A percentile compares a stretch with the other conserved stretches of the same genome.
Conservation (phyloP, 1,140 invertebrate genomes). For the Drosophila sulfurigaster region DNA sequence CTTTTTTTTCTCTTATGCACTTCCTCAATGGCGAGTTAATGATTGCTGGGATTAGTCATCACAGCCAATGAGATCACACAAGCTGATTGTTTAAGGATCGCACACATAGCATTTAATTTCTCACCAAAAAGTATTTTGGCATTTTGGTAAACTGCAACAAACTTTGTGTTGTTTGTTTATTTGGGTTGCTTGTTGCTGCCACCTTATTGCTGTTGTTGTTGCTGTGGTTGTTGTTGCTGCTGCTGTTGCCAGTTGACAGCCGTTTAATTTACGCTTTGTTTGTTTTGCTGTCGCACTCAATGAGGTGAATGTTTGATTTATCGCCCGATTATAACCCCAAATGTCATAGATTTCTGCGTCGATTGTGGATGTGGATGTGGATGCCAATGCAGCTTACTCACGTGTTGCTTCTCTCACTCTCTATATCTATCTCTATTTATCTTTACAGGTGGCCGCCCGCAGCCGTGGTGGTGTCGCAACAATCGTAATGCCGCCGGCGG, state of each 20-base stretch:
- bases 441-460: constrained; percentile 77
- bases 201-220: constrained; percentile 9
- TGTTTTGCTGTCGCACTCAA: constrained; percentile 61
- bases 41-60: constrained; percentile 33
- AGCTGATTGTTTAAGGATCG: constrained; percentile 53
- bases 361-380: constrained; percentile 15
- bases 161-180: background rate
- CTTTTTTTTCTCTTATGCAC: constrained; percentile 5
- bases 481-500: constrained; percentile 76
- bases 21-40: constrained; percentile 15
- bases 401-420: background rate
- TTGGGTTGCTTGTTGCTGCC: constrained; percentile 12
- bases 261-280: constrained; percentile 83
- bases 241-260: constrained; percentile 71
- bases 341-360: constrained; percentile 70
- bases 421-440: background rate
- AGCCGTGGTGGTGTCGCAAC: constrained; percentile 85
- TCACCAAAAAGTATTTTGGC: constrained; percentile 57
- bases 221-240: constrained; percentile 16
- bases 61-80: constrained; percentile 58
- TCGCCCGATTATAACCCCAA: constrained; percentile 75
- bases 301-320: constrained; percentile 82
- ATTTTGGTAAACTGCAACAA: constrained; percentile 53
- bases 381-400: constrained; percentile 48
- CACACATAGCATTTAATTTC: constrained; percentile 19